These are phyloP conservation scores for Drosophila pegasa DNA, from an alignment of 2,888 invertebrate species.

Conservation along the genomic window DNA sequence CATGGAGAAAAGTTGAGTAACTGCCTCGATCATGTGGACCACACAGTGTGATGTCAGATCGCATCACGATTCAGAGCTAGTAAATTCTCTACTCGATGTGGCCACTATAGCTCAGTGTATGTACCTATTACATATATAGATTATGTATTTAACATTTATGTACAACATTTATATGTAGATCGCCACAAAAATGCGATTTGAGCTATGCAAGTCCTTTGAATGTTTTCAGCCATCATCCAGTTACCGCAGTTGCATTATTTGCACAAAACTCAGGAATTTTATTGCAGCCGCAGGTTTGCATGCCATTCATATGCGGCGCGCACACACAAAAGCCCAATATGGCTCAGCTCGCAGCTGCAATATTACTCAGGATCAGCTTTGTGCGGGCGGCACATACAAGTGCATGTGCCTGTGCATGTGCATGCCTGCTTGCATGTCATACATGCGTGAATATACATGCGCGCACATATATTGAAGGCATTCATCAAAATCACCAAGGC, in stretches of 20 bases:
- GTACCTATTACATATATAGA: too few relatives aligned
- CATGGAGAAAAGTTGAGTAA: too few relatives aligned
- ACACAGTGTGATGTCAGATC: too few relatives aligned
- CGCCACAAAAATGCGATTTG: constrained; percentile 1
- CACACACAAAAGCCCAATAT: constrained; percentile 23
- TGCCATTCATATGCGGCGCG: constrained; percentile 52
- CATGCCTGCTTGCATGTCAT: constrained; percentile 4
- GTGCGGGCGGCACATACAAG: constrained; percentile 34
- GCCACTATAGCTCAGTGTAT: too few relatives aligned
- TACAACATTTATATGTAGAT: constrained; percentile 3
- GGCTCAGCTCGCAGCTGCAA: constrained; percentile 52
- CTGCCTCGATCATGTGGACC: too few relatives aligned
- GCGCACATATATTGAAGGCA: constrained; percentile 64
- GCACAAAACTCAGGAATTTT: constrained; percentile 54
- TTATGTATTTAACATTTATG: too few relatives aligned
- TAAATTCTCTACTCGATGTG: too few relatives aligned
- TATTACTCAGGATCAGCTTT: constrained; percentile 56
- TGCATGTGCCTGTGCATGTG: neutral
- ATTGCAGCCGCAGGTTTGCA: constrained; percentile 66
- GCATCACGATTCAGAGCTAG: too few relatives aligned
- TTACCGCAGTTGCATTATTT: constrained; percentile 31
- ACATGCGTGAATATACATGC: constrained; percentile 18
- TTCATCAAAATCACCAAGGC: constrained; percentile 77
- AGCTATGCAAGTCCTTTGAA: neutral
- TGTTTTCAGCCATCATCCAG: constrained; percentile 8